phyloP scores from a whole-genome alignment of 1,140 invertebrate species.

The Leptoteleia sp. region DNA sequence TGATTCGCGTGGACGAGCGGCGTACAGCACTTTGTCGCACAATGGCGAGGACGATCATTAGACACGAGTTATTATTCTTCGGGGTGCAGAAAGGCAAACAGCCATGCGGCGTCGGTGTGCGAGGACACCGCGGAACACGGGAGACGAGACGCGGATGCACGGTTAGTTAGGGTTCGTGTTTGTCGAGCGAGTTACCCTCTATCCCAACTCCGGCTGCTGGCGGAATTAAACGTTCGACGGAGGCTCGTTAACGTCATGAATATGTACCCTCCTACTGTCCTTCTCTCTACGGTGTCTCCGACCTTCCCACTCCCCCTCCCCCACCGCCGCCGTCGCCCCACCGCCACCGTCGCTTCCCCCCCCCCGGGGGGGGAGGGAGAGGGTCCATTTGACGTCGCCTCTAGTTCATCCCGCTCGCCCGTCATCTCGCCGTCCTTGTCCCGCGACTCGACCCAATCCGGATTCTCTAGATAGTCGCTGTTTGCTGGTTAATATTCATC shows the following conservation, averaged over 20 bases:
- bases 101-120: constrained; percentile 17
- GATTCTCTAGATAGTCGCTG: constrained; percentile 64
- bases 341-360: too few relatives aligned
- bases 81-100: constrained; percentile 78
- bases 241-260: constrained; percentile 82
- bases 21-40: too few relatives aligned
- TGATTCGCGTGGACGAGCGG: too few relatives aligned
- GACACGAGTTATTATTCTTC: too few relatives aligned
- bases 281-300: constrained; percentile 45
- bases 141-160: constrained; percentile 75
- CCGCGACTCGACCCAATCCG: constrained; percentile 34
- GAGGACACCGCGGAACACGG: constrained; percentile 65
- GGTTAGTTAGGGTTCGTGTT: constrained; percentile 82
- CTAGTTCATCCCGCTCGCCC: too few relatives aligned
- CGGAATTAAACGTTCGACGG: constrained; percentile 82
- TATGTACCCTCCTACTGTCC: constrained; percentile 81
- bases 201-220: constrained; percentile 80
- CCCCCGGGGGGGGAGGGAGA: too few relatives aligned
- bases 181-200: constrained; percentile 80
- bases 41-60: too few relatives aligned
- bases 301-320: constrained; percentile 56
- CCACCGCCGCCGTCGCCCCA: too few relatives aligned
- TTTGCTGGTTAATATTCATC: constrained; percentile 82
- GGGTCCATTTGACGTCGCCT: too few relatives aligned
- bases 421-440: constrained; percentile 19